Conservation (phyloP, 2,113 vertebrate genomes). For the Phylloscopus whistleri region DNA sequence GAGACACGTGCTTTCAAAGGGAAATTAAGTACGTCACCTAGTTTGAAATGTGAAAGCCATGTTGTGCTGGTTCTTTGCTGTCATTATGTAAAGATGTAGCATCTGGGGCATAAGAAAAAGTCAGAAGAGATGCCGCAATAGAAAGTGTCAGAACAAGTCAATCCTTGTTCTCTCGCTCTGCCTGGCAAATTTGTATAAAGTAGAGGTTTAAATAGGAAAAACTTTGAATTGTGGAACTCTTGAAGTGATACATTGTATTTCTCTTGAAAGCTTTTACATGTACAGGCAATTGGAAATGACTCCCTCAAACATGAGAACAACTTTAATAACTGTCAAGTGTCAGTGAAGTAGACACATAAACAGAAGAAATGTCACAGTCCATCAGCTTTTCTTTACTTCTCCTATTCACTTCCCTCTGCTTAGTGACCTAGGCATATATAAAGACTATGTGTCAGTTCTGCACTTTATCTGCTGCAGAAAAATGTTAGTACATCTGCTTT, state of each 20-base stretch:
- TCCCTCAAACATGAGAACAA: slow-evolving; percentile 37
- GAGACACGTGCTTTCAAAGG: neutral
- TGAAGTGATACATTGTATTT: neutral
- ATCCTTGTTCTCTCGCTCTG: neutral
- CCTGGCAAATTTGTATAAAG: slow-evolving; percentile 2
- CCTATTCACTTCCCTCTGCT: neutral
- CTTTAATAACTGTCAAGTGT: slow-evolving; percentile 49
- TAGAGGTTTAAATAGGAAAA: slow-evolving; percentile 29
- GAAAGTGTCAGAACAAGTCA: slow-evolving; percentile 18
- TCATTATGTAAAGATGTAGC: neutral
- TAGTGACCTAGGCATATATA: neutral
- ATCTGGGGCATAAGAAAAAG: neutral
- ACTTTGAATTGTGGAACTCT: neutral
- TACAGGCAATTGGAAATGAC: slow-evolving; percentile 52
- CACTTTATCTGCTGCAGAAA: neutral
- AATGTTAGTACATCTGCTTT: neutral
- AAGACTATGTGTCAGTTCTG: neutral
- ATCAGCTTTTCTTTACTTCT: slow-evolving; percentile 42
- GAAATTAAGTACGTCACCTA: neutral
- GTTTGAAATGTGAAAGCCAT: neutral
- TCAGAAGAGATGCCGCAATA: neutral
- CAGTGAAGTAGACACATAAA: slow-evolving; percentile 22
- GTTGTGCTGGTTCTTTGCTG: neutral
- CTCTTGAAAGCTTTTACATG: slow-evolving; percentile 44
- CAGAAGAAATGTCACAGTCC: slow-evolving; percentile 46